Evolutionary conservation across 2,797 vertebrate species (phyloP), one percentile per base, ranked within the genome.

Genomic region (Coregonus sp.): DNA sequence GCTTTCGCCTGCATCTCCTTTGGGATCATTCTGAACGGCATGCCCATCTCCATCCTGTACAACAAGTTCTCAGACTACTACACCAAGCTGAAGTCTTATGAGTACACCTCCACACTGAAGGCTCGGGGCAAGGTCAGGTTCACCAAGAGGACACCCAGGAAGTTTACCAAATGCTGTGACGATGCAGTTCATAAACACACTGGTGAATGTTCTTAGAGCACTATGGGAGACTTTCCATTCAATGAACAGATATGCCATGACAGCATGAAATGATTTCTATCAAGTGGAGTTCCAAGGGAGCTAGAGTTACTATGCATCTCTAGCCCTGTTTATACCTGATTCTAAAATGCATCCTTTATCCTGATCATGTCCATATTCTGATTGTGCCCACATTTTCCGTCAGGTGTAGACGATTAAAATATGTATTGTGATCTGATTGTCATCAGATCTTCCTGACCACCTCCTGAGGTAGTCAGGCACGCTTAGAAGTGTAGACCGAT

Each of bases 1-100:
- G 94, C 94, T 0, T 95, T 95, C 1, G 84, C 87, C 63, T 95
- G 95, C 85, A 95, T 95, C 82, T 95, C 93, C 2, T 95, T 95
- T 0, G 95, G 95, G 59, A 95, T 95, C 87, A 95, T 95, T 83
- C 92, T 95, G 63, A 95, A 95, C 0, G 94, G 95, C 47, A 94
- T 95, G 95, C 95, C 95, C 68, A 95, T 95, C 83, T 95, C 95
- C 75, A 95, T 95, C 82, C 90, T 95, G 59, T 95, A 93, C 88
- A 95, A 95, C 90, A 94, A 94, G 81, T 95, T 95, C 83, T 95
- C 95, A 1, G 94, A 95, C 86, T 95, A 94, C 80, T 95, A 95
- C 25, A 88, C 91, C 86, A 95, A 94, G 85, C 90, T 95, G 74
- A 95, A 95, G 83, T 90, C 92, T 5, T 92, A 93, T 0, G 93